Conservation (phyloP, 2,888 invertebrate genomes). For the Pollenia angustigena region DNA sequence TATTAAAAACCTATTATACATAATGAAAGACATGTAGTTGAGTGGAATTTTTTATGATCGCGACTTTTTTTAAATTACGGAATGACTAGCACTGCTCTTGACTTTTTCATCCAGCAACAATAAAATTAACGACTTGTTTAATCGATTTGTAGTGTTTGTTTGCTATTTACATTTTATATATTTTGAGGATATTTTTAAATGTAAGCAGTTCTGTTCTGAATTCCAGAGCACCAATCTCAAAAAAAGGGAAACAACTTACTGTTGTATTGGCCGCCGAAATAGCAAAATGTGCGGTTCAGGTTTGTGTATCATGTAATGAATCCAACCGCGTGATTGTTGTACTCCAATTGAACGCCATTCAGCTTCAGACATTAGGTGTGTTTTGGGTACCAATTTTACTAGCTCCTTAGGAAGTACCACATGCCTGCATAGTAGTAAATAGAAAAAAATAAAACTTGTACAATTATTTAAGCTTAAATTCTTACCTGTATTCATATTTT, state of each 20-base stretch:
- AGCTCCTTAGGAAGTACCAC: conserved; percentile 97
- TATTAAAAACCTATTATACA: not conserved
- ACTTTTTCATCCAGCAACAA: conserved; percentile 13
- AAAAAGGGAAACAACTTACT: conserved; percentile 48
- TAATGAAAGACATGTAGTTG: not conserved
- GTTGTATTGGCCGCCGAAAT: conserved; percentile 90
- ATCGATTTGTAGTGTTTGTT: conserved; percentile 32
- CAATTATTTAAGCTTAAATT: not conserved
- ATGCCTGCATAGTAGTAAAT: conserved; percentile 87
- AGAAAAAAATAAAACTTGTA: not conserved
- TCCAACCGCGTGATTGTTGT: conserved; percentile 98
- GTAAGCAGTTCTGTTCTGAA: conserved; percentile 25
- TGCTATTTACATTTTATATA: conserved; percentile 59
- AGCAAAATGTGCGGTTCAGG: conserved; percentile 97
- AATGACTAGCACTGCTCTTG: conserved; percentile 24
- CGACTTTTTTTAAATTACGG: not conserved
- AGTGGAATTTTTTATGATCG: not conserved
- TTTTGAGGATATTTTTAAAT: conserved; percentile 21
- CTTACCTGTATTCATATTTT: conserved; percentile 95
- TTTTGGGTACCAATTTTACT: conserved; percentile 94
- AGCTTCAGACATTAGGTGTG: conserved; percentile 95
- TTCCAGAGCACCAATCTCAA: conserved; percentile 5
- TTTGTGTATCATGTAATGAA: conserved; percentile 98
- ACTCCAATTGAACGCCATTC: conserved; percentile 98
- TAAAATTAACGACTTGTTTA: conserved; percentile 10